Percentiles rank a stretch among this genome's conserved stretches.
phyloP scores from a whole-genome alignment of 2,113 vertebrate genomes.

The Megatriorchis doriae region DNA sequence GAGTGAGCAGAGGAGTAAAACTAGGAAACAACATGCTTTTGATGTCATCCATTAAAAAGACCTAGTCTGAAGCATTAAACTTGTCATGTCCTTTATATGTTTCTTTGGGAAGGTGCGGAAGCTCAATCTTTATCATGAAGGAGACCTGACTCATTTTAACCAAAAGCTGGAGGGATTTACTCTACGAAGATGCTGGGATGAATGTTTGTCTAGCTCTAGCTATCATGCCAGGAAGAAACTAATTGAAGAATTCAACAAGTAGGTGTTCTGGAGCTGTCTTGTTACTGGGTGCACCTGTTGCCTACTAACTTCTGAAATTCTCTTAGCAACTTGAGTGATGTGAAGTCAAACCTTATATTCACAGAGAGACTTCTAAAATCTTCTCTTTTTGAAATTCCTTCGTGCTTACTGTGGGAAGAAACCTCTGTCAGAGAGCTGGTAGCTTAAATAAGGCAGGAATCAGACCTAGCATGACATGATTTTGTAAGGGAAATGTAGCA shows the following conservation, averaged over 20 bases:
- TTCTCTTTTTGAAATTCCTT: background rate
- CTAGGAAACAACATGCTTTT: background rate
- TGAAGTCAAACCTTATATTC: background rate
- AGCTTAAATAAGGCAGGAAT: background rate
- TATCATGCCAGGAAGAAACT: conserved; percentile 70
- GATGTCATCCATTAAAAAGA: background rate
- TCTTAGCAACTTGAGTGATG: background rate
- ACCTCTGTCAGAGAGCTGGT: background rate
- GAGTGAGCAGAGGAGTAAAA: background rate
- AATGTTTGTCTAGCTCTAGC: conserved; percentile 79
- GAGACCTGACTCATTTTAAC: conserved; percentile 87
- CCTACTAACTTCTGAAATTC: background rate
- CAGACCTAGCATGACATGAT: background rate
- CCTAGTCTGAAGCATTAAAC: background rate
- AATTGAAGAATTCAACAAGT: conserved; percentile 89
- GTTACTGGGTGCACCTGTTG: background rate
- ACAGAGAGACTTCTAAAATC: background rate
- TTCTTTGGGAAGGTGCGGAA: conserved; percentile 78
- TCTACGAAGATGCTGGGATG: conserved; percentile 87
- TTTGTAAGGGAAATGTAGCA: background rate
- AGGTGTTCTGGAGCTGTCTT: background rate
- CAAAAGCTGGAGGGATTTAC: conserved; percentile 86
- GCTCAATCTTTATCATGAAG: conserved; percentile 86
- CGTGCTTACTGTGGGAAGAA: background rate
- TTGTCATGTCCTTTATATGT: background rate